Evolutionary conservation across 2,113 vertebrate species (phyloP).

Genomic region (Etia nguti): DNA sequence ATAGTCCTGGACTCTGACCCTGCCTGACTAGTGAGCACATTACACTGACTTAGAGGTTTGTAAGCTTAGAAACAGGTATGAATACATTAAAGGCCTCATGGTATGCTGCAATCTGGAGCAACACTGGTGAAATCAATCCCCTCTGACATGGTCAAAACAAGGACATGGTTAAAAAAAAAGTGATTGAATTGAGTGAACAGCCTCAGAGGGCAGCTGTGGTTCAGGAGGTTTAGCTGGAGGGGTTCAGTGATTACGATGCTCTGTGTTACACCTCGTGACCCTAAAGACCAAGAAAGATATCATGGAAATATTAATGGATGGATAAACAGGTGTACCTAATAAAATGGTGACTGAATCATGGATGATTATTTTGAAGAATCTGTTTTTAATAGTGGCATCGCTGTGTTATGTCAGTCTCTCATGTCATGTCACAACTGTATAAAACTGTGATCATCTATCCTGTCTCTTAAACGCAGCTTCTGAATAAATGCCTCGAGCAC

Average conservation of each 20-base stretch:
- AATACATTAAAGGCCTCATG: background rate
- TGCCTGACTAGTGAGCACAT: slow-evolving; percentile 37
- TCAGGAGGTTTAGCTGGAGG: background rate
- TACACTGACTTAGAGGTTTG: background rate
- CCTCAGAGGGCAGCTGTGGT: background rate
- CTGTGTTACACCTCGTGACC: background rate
- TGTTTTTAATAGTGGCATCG: background rate
- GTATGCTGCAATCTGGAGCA: background rate
- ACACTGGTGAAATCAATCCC: background rate
- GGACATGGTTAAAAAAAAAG: background rate
- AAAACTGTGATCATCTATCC: background rate
- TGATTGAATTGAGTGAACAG: background rate
- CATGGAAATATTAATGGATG: background rate
- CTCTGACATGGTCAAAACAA: background rate
- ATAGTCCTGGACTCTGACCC: slow-evolving; percentile 78
- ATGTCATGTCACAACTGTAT: background rate
- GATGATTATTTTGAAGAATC: background rate
- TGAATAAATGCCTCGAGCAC: background rate
- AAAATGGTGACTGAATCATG: background rate
- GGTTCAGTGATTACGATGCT: background rate
- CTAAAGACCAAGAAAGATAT: background rate
- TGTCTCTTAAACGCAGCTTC: background rate
- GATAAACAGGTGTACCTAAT: background rate
- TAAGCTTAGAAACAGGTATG: background rate
- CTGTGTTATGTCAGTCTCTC: background rate